These are phyloP conservation scores for Sakesphorus luctuosus DNA, from an alignment of 2,113 vertebrate genomes.

Conservation along the genomic window DNA sequence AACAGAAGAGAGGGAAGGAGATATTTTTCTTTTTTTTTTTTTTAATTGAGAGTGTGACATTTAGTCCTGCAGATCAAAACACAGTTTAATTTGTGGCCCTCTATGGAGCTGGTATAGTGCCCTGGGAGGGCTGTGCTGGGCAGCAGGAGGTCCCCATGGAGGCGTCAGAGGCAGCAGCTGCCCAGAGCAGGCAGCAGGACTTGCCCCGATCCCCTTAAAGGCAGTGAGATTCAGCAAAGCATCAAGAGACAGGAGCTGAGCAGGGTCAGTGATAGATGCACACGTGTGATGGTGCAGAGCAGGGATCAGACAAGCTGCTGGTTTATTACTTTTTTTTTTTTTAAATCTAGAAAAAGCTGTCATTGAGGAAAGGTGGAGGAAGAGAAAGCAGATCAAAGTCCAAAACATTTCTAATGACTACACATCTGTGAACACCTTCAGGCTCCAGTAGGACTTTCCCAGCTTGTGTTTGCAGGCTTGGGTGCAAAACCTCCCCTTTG, in stretches of 20 bases:
- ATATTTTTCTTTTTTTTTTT: accelerated
- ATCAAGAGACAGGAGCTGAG: neutral
- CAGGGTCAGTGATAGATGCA: neutral
- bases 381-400: neutral
- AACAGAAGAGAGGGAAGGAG: accelerated
- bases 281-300: neutral
- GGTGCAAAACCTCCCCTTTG: accelerated
- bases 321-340: neutral
- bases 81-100: accelerated
- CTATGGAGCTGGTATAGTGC: neutral
- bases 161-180: neutral
- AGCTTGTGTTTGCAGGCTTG: neutral
- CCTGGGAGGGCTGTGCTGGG: neutral
- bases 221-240: neutral
- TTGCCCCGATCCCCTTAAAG: neutral
- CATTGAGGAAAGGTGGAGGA: neutral
- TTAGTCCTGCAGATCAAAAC: neutral
- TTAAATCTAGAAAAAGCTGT: neutral
- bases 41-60: neutral
- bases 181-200: neutral
- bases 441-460: neutral
- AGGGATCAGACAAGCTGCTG: neutral
- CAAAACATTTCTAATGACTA: neutral
- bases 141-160: neutral
- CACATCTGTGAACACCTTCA: accelerated